Conservation (phyloP, 2,888 invertebrate species). For the Nymphalis c-album region DNA sequence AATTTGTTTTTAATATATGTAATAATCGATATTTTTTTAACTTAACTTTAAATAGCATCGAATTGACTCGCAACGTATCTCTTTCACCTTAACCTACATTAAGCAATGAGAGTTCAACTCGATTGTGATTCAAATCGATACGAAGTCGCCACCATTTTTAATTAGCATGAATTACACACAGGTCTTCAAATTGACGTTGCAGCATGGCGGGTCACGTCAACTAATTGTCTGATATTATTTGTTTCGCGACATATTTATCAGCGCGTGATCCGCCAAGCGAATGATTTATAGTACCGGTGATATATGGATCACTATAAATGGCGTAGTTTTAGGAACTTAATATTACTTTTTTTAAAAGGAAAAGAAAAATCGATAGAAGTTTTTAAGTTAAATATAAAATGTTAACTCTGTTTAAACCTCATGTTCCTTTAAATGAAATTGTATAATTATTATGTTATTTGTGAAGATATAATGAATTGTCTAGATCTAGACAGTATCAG, state of each 20-base stretch:
- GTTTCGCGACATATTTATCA: constrained; percentile 40
- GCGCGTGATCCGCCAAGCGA: constrained; percentile 40
- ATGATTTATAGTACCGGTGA: constrained; percentile 41
- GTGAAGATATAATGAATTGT: too few species aligned
- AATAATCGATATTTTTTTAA: neutral
- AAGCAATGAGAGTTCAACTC: constrained; percentile 37
- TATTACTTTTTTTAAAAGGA: too few species aligned
- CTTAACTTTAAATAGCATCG: neutral
- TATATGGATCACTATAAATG: constrained; percentile 25
- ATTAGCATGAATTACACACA: constrained; percentile 45
- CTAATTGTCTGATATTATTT: constrained; percentile 44
- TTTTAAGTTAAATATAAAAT: too few species aligned
- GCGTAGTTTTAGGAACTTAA: neutral
- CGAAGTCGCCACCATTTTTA: constrained; percentile 36
- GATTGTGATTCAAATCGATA: constrained; percentile 46
- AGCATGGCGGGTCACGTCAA: constrained; percentile 39
- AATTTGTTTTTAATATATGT: too few species aligned
- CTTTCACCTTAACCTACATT: constrained; percentile 46
- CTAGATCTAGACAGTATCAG: too few species aligned
- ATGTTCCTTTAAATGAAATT: too few species aligned
- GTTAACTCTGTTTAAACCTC: too few species aligned
- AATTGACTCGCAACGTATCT: constrained; percentile 13
- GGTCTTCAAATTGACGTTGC: constrained; percentile 33
- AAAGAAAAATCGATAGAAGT: too few species aligned
- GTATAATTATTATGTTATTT: too few species aligned